A percentile compares a stretch with the other conserved stretches of the same genome.
phyloP scores from a whole-genome alignment of 2,888 invertebrate genomes.

The Ormyrus nitidulus region DNA sequence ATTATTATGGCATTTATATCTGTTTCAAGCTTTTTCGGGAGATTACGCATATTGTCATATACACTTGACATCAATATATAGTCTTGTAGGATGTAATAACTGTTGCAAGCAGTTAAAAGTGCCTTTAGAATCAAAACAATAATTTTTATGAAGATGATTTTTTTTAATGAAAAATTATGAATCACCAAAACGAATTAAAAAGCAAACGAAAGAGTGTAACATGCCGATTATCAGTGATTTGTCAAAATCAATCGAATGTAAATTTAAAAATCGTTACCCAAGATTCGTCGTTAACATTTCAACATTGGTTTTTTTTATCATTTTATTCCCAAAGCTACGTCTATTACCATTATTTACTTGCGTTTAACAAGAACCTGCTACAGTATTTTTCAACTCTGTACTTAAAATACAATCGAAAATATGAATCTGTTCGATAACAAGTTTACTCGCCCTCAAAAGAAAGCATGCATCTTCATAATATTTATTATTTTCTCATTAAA shows the following conservation, averaged over 20 bases:
- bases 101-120: conserved; percentile 25
- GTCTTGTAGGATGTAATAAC: not conserved
- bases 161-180: not conserved
- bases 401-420: conserved; percentile 57
- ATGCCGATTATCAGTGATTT: too few relatives aligned
- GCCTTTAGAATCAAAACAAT: not conserved
- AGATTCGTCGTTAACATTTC: conserved; percentile 12
- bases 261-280: conserved; percentile 9
- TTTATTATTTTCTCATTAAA: conserved; percentile 1
- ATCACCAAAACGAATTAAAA: too few relatives aligned
- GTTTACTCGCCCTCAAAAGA: conserved; percentile 45
- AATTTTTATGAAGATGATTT: not conserved
- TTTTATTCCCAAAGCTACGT: conserved; percentile 5
- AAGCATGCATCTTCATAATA: conserved; percentile 36
- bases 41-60: too few relatives aligned
- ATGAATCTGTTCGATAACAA: conserved; percentile 52
- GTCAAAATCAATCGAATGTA: not conserved
- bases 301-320: conserved; percentile 4
- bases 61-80: not conserved
- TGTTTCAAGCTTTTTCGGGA: too few relatives aligned
- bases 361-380: conserved; percentile 47
- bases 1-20: too few relatives aligned
- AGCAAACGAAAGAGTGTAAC: too few relatives aligned
- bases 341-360: conserved; percentile 26
- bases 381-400: conserved; percentile 33